Base-by-base conservation (phyloP, 2,888 invertebrate species). In the Drosophila nr. perissopoda region DNA sequence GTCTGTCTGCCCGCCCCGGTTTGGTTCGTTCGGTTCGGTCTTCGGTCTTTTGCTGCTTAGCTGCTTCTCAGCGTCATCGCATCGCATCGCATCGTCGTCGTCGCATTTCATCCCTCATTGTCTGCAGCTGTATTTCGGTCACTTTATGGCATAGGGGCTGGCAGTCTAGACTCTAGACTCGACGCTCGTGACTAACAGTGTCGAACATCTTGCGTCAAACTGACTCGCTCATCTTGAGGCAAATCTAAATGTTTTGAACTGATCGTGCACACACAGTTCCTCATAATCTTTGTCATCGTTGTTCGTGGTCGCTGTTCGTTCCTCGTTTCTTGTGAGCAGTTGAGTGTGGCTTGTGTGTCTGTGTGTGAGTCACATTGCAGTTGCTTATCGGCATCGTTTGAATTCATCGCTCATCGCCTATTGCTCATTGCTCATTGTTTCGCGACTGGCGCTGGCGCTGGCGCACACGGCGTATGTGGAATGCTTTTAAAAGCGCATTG, bases 401-500 rank as follows among this genome's bases (percentile, higher is more conserved):
- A 52, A 74, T 74, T 62, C 60, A 75, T 57, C 64, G 71, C 74
- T 74, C 59, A 79, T 85, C 82, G 71, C 65, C 34, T 51, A 76
- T 38, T 49, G 53, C 42, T 13, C 36, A 68, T 67, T 67, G 66
- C 27, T 56, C n/a, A 56, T 56, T 56, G 56, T 56, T 56, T 67
- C 56, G 67, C 38, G 21, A 69, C 46, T 29, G 67, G 46, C 56
- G 57, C 36, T 54, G 67, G 46, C 56, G 63, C 46, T 53, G 63
- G 61, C 53, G 42, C 67, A 75, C 82, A 36, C 49, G 62, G 67
- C 82, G 88, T 81, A 81, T 81, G 85, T 63, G 90, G 69, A 85
- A 85, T 86, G 78, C 70, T 70, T 65, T 69, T 65, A 57, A 71
- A 82, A 81, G 86, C 81, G 74, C 79, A 86, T 90, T 90, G 86